phyloP scores from a whole-genome alignment of 2,888 invertebrate species.

The Melinopterus prodromus region DNA sequence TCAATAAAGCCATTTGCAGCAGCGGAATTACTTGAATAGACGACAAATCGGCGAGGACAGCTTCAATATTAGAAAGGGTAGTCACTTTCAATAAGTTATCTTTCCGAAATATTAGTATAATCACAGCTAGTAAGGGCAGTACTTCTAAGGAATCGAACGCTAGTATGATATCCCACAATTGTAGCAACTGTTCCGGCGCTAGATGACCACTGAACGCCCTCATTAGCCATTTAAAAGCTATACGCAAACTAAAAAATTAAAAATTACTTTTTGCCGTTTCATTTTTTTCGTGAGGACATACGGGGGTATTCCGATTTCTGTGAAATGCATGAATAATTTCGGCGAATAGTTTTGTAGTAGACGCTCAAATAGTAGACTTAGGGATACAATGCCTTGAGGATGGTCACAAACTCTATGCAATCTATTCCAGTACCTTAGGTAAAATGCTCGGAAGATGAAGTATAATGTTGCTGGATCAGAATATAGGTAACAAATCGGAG shows the following conservation, averaged over 20 bases:
- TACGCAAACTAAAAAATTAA: constrained; percentile 72
- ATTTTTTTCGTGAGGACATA: constrained; percentile 64
- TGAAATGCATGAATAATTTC: constrained; percentile 89
- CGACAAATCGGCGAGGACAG: constrained; percentile 86
- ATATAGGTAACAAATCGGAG: constrained; percentile 93
- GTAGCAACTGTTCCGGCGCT: constrained; percentile 89
- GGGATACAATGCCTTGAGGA: constrained; percentile 90
- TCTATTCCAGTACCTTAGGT: constrained; percentile 90
- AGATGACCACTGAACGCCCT: constrained; percentile 94
- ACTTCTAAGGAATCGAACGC: constrained; percentile 94
- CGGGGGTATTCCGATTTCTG: constrained; percentile 90
- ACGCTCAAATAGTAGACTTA: constrained; percentile 90
- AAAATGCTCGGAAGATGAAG: constrained; percentile 90
- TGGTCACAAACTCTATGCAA: constrained; percentile 93
- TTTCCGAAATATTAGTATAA: constrained; percentile 85
- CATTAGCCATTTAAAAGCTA: constrained; percentile 97
- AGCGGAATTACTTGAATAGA: constrained; percentile 87
- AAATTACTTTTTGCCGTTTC: constrained; percentile 17
- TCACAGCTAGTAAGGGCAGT: constrained; percentile 83
- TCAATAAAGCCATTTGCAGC: constrained; percentile 80
- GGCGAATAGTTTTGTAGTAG: constrained; percentile 91
- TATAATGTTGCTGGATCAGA: constrained; percentile 89
- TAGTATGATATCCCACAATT: constrained; percentile 91
- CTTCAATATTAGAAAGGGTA: constrained; percentile 83
- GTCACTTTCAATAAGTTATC: constrained; percentile 81